Percentiles rank a stretch among this genome's conserved stretches.
phyloP scores from a whole-genome alignment of 1,140 invertebrate genomes.

The Subanguina moxae region DNA sequence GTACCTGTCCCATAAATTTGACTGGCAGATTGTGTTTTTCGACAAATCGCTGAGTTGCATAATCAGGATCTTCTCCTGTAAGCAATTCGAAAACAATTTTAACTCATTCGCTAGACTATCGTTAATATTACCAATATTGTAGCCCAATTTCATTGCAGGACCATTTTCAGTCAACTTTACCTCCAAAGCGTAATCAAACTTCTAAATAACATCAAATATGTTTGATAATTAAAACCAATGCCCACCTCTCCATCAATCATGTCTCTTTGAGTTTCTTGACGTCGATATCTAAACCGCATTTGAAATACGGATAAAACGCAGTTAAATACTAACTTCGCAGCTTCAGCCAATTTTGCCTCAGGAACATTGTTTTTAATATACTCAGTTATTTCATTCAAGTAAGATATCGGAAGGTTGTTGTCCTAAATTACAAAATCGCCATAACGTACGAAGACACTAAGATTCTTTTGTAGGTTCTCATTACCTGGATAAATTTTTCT shows the following conservation, averaged over 20 bases:
- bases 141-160: constrained; percentile 81
- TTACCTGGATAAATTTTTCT: constrained; percentile 66
- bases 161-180: constrained; percentile 83
- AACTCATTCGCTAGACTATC: no score
- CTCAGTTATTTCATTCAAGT: constrained; percentile 42
- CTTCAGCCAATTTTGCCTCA: constrained; percentile 22
- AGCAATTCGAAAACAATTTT: no score
- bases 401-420: constrained; percentile 31
- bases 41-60: constrained; percentile 69
- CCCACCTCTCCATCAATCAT: constrained; percentile 16
- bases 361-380: constrained; percentile 42
- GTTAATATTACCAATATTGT: constrained; percentile 68
- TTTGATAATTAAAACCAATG: constrained; percentile 12
- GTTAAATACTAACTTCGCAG: constrained; percentile 10
- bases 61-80: constrained; percentile 66
- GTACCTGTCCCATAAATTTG: constrained; percentile 31
- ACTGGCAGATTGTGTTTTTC: constrained; percentile 69
- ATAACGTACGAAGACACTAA: no score
- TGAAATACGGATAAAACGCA: no score
- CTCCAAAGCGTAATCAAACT: constrained; percentile 90
- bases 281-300: background rate
- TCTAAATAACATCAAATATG: constrained; percentile 62
- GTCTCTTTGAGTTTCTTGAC: constrained; percentile 13
- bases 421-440: constrained; percentile 24
- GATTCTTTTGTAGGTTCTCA: no score